A percentile compares a stretch with the other conserved stretches of the same genome.
These are phyloP conservation scores for Sphenodon punctatus DNA, from an alignment of 2,797 vertebrate genomes.

Conservation along the genomic window DNA sequence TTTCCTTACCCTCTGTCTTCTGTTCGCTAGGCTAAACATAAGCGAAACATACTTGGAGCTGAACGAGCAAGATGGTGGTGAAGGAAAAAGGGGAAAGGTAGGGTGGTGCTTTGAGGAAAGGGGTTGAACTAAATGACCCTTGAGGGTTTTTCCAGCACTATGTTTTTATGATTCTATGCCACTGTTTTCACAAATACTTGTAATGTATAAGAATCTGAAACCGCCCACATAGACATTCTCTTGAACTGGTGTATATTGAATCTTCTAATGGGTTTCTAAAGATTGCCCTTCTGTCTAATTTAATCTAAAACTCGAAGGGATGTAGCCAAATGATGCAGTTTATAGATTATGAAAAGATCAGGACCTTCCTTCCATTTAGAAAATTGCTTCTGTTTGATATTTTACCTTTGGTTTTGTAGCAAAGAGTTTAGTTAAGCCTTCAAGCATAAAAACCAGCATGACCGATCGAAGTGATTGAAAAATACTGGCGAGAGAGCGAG, in stretches of 20 bases:
- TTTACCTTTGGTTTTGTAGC: constrained; percentile 6
- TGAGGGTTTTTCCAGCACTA: too few species aligned
- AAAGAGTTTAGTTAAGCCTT: neutral
- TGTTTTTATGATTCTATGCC: too few species aligned
- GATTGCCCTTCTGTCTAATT: neutral
- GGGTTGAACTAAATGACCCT: too few species aligned
- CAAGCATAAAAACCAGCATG: neutral
- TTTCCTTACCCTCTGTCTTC: too few species aligned
- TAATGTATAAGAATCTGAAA: neutral
- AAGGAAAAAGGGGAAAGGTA: too few species aligned
- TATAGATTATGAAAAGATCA: neutral
- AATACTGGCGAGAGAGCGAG: constrained; percentile 8
- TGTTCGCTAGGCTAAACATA: too few species aligned
- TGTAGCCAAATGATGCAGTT: neutral
- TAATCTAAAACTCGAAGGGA: accelerated
- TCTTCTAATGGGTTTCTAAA: neutral
- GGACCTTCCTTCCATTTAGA: neutral
- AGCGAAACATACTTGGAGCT: too few species aligned
- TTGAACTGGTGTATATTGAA: neutral
- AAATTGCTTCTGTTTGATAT: neutral
- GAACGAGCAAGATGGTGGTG: too few species aligned
- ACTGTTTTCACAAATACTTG: neutral
- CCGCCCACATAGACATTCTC: neutral
- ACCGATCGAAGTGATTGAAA: constrained; percentile 29
- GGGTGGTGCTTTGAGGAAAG: too few species aligned